Conservation (phyloP, 2,797 vertebrate genomes). For the Melanotaenia maccullochi region DNA sequence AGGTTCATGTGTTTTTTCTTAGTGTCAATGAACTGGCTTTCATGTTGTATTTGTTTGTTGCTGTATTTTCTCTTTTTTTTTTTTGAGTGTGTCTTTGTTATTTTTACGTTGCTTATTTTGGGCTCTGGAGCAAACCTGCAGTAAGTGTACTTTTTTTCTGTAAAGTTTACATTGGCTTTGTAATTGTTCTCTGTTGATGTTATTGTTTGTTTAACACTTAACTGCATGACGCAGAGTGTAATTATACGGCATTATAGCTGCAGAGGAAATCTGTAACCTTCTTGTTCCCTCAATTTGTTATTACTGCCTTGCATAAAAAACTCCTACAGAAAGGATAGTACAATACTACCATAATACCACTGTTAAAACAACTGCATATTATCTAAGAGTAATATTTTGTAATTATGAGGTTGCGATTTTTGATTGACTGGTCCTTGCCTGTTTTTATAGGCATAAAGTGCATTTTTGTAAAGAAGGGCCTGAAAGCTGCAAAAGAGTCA, state of each 20-base stretch:
- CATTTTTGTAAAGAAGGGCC: conserved; percentile 69
- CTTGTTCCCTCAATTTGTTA: conserved; percentile 49
- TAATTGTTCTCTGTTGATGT: conserved; percentile 84
- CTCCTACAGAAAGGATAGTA: conserved; percentile 77
- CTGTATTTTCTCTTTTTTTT: conserved; percentile 31
- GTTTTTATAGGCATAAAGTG: conserved; percentile 59
- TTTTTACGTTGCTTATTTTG: conserved; percentile 59
- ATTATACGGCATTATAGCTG: conserved; percentile 77
- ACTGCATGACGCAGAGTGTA: conserved; percentile 83
- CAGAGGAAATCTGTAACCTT: conserved; percentile 71
- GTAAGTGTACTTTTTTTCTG: conserved; percentile 63
- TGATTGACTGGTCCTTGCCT: conserved; percentile 71
- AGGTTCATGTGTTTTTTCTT: conserved; percentile 72
- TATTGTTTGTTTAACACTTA: conserved; percentile 82
- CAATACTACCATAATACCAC: conserved; percentile 74
- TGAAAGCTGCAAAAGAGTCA: conserved; percentile 71
- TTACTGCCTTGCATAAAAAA: conserved; percentile 57
- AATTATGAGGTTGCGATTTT: conserved; percentile 61
- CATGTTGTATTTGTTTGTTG: conserved; percentile 68
- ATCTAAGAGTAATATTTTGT: conserved; percentile 63
- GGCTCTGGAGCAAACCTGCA: conserved; percentile 54
- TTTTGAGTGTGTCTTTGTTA: conserved; percentile 24
- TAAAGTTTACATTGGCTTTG: conserved; percentile 78
- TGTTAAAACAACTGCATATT: conserved; percentile 65
- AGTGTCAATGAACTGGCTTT: conserved; percentile 86